These are phyloP conservation scores for Epizoanthus fatuus DNA, from an alignment of 92 coral and sea anemone genomes.

Conservation along the genomic window DNA sequence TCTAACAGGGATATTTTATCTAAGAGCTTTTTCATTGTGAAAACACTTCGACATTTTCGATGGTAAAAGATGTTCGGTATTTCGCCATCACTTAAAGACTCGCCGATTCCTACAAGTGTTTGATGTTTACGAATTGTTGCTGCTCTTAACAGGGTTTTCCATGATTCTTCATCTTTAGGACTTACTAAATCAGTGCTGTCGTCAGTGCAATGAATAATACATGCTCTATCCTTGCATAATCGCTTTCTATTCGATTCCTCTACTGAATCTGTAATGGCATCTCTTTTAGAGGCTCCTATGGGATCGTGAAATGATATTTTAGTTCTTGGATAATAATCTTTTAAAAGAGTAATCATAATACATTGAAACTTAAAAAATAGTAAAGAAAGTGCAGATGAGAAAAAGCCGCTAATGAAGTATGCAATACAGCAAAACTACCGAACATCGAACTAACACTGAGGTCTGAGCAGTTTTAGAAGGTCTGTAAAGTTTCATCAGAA, in stretches of 20 bases:
- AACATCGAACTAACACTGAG: too few relatives aligned
- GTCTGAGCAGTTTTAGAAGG: too few relatives aligned
- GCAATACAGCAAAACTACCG: too few relatives aligned
- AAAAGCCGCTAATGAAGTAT: too few relatives aligned
- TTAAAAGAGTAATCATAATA: too few relatives aligned
- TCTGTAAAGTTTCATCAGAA: too few relatives aligned
- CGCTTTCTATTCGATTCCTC: constrained; percentile 52
- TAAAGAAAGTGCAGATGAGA: too few relatives aligned
- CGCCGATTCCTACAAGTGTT: neutral
- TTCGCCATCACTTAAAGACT: constrained; percentile 42
- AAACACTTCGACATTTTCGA: constrained; percentile 67
- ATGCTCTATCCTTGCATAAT: constrained; percentile 30
- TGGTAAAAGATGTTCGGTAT: constrained; percentile 55
- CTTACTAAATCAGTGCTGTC: constrained; percentile 46
- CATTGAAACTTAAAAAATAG: too few relatives aligned
- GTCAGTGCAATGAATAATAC: constrained; percentile 67
- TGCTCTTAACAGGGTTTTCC: constrained; percentile 69
- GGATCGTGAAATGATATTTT: too few relatives aligned
- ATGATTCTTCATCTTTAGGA: constrained; percentile 61
- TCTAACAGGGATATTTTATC: constrained; percentile 48
- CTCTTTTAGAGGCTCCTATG: neutral
- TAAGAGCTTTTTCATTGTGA: constrained; percentile 70
- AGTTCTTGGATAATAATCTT: too few relatives aligned
- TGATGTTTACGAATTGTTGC: constrained; percentile 50
- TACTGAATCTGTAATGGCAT: neutral